These are phyloP conservation scores for Mythimna ferrago DNA, from an alignment of 2,888 invertebrate genomes.

Conservation along the genomic window DNA sequence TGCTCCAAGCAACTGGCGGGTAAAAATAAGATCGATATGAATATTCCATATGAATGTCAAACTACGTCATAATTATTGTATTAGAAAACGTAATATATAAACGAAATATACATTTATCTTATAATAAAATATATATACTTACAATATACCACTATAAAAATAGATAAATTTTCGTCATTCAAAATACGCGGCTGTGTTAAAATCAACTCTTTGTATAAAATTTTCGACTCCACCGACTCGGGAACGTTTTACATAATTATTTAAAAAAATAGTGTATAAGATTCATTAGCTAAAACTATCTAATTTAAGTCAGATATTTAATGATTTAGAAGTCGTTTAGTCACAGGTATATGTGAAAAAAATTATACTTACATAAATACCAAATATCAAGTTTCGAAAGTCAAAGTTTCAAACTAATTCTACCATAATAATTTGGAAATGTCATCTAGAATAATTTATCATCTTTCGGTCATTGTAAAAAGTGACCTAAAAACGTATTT, in stretches of 20 bases:
- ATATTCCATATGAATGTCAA: conserved; percentile 55
- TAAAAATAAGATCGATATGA: conserved; percentile 18
- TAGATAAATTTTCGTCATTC: conserved; percentile 60
- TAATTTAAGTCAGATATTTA: conserved; percentile 32
- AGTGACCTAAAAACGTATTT: neutral
- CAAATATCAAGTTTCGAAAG: neutral
- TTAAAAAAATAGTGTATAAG: conserved; percentile 53
- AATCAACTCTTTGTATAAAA: conserved; percentile 77
- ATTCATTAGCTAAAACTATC: conserved; percentile 9
- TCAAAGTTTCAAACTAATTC: neutral
- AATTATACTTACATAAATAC: conserved; percentile 7
- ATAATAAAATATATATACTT: conserved; percentile 41
- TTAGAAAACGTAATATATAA: conserved; percentile 51
- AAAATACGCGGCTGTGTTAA: conserved; percentile 81
- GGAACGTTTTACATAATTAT: conserved; percentile 42
- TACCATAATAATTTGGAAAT: too few relatives aligned
- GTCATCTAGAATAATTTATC: too few relatives aligned
- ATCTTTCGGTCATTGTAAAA: too few relatives aligned
- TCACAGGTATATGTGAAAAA: conserved; percentile 7
- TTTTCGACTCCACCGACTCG: conserved; percentile 61
- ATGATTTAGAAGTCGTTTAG: conserved; percentile 13
- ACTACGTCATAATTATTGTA: conserved; percentile 46
- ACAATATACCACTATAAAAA: conserved; percentile 43
- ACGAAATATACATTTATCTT: conserved; percentile 66
- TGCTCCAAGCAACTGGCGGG: conserved; percentile 37